Percentiles rank a stretch among this genome's conserved stretches.
Evolutionary conservation across 2,888 invertebrate species (phyloP).

Genomic region (Agriopis marginaria): DNA sequence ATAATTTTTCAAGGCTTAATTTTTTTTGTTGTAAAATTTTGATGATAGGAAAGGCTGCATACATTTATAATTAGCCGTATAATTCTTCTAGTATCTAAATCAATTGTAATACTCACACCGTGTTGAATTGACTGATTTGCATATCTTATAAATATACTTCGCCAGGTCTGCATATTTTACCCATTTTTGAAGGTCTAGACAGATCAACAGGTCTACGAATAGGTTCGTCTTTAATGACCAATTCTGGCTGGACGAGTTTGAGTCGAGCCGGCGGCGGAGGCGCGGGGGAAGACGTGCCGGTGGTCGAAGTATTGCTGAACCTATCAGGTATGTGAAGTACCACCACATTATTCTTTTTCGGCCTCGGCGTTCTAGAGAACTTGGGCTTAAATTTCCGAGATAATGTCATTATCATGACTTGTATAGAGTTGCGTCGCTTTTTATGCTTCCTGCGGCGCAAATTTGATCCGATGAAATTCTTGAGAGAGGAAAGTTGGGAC

Average conservation of each 20-base stretch:
- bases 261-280: neutral
- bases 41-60: too few relatives aligned
- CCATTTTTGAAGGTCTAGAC: conserved; percentile 35
- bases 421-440: conserved; percentile 48
- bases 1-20: too few relatives aligned
- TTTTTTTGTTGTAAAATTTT: too few relatives aligned
- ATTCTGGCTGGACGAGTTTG: conserved; percentile 42
- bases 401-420: conserved; percentile 53
- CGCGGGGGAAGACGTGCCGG: conserved; percentile 37
- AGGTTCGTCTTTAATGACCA: conserved; percentile 55
- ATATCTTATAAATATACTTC: conserved; percentile 44
- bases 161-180: conserved; percentile 64
- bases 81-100: neutral
- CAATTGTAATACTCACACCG: neutral
- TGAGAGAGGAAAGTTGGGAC: conserved; percentile 53
- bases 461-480: conserved; percentile 50
- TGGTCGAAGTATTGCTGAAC: conserved; percentile 49
- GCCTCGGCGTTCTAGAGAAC: conserved; percentile 43
- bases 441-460: conserved; percentile 39
- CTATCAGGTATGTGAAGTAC: conserved; percentile 54
- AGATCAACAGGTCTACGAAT: conserved; percentile 26
- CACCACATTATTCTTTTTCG: conserved; percentile 55
- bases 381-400: conserved; percentile 56
- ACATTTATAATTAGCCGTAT: too few relatives aligned
- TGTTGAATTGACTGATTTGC: neutral